Conservation (phyloP, 2,113 vertebrate genomes). For the Rallus limicola region DNA sequence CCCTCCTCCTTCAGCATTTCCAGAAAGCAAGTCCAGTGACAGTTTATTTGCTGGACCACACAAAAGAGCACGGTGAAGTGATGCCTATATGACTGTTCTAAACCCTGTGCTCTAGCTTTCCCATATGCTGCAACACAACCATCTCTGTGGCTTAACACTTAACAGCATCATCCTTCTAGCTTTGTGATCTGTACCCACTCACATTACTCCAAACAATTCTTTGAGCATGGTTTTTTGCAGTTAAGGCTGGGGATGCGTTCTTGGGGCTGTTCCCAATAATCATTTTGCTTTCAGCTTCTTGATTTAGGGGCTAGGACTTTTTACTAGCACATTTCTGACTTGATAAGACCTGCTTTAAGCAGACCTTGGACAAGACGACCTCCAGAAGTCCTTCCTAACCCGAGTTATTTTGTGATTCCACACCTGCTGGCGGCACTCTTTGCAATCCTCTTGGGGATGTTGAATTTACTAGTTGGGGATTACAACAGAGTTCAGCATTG, state of each 20-base stretch:
- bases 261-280: neutral
- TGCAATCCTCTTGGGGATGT: neutral
- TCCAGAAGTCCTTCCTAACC: neutral
- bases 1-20: neutral
- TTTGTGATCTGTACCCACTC: rapidly evolving
- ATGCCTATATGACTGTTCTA: rapidly evolving
- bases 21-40: neutral
- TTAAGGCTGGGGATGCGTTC: neutral
- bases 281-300: neutral
- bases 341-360: neutral
- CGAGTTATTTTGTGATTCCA: neutral
- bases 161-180: rapidly evolving
- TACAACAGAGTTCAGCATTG: neutral
- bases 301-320: neutral
- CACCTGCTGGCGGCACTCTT: neutral
- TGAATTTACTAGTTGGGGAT: neutral
- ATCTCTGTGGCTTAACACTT: neutral
- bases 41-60: neutral
- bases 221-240: neutral
- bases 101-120: rapidly evolving
- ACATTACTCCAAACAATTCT: too few species aligned
- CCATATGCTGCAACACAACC: neutral
- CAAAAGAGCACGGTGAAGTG: neutral
- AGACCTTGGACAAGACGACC: neutral
- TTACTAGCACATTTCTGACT: neutral